phyloP scores from a whole-genome alignment of 2,113 vertebrate species.

The Crotalus tigris region DNA sequence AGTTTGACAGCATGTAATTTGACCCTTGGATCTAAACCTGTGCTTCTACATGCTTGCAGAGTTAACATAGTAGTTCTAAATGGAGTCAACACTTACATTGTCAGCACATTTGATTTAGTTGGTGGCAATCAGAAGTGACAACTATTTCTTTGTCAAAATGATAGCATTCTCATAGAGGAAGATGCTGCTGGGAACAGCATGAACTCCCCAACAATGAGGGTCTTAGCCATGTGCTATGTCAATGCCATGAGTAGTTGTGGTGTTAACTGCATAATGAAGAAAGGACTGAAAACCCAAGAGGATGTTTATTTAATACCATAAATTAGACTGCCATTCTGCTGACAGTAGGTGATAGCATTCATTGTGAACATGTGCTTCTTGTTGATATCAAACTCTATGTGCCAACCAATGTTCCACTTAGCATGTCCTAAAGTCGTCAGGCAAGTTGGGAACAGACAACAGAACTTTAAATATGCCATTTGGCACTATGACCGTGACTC shows the following conservation, averaged over 20 bases:
- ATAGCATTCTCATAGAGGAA: neutral
- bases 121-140: neutral
- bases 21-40: neutral
- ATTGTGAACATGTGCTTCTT: neutral
- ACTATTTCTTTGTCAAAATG: neutral
- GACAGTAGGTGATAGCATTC: neutral
- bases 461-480: neutral
- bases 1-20: neutral
- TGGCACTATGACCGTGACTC: neutral
- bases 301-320: neutral
- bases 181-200: neutral
- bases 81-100: neutral
- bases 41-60: neutral
- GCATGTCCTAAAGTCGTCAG: neutral
- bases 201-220: neutral
- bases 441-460: neutral
- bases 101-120: neutral
- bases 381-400: neutral
- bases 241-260: neutral
- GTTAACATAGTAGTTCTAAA: neutral
- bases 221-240: neutral
- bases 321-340: neutral
- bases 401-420: neutral
- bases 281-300: neutral
- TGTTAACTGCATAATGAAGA: neutral